phyloP scores from a whole-genome alignment of 2,113 vertebrate genomes.

The Engystomops pustulosus region DNA sequence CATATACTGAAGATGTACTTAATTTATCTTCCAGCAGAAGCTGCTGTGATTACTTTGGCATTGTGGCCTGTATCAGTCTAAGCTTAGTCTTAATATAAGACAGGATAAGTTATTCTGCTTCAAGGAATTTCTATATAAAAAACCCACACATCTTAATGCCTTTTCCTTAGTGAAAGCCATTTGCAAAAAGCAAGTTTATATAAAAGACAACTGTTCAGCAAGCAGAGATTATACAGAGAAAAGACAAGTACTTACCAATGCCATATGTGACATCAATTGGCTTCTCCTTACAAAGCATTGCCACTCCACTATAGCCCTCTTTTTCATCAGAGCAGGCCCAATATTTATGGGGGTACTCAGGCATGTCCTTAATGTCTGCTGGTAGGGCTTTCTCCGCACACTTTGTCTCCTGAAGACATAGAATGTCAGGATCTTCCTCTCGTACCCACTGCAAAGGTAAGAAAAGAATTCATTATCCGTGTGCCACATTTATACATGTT shows the following conservation, averaged over 20 bases:
- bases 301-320: slow-evolving; percentile 88
- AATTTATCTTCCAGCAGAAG: no score
- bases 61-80: no score
- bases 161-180: no score
- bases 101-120: no score
- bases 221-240: background rate
- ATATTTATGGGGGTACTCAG: slow-evolving; percentile 84
- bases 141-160: no score
- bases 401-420: slow-evolving; percentile 92
- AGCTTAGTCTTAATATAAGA: no score
- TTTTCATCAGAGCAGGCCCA: slow-evolving; percentile 84
- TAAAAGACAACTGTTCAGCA: no score
- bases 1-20: no score
- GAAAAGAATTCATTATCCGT: background rate
- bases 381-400: slow-evolving; percentile 85
- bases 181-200: no score
- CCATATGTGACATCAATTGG: slow-evolving; percentile 85
- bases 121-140: no score
- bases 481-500: no score
- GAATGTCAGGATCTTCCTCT: slow-evolving; percentile 83
- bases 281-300: slow-evolving; percentile 84
- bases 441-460: slow-evolving; percentile 81
- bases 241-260: slow-evolving; percentile 76
- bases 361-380: slow-evolving; percentile 79
- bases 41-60: no score